A percentile compares a stretch with the other conserved stretches of the same genome.
phyloP scores from a whole-genome alignment of 2,797 vertebrate species.

The Poeciliopsis presidionis region DNA sequence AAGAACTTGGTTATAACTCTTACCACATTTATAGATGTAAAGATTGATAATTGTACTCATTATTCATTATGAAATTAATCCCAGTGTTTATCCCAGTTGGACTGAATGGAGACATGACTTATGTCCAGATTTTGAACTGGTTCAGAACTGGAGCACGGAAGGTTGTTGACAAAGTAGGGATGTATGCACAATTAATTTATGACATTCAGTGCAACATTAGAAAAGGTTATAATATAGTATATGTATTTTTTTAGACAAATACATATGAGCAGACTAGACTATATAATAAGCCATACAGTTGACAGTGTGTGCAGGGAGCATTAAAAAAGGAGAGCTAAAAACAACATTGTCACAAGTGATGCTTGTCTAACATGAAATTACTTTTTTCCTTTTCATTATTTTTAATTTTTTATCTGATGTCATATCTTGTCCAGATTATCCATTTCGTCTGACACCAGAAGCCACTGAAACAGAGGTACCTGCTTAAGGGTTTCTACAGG shows the following conservation, averaged over 20 bases:
- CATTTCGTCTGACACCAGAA: neutral
- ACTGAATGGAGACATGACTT: neutral
- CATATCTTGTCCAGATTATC: neutral
- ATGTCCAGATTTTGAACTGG: neutral
- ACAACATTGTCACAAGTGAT: neutral
- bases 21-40: neutral
- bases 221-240: no score
- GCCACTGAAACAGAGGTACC: neutral
- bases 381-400: neutral
- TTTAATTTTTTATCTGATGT: neutral
- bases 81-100: no score
- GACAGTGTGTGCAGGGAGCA: neutral
- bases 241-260: neutral
- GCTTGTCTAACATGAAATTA: neutral
- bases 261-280: neutral
- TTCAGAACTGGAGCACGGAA: neutral
- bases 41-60: no score
- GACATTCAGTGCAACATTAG: no score
- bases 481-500: neutral
- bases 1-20: neutral
- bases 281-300: neutral
- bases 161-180: no score
- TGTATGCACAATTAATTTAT: no score
- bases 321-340: neutral
- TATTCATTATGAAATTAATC: no score